phyloP scores from a whole-genome alignment of 2,888 invertebrate genomes.

The Anarsia innoxiella region DNA sequence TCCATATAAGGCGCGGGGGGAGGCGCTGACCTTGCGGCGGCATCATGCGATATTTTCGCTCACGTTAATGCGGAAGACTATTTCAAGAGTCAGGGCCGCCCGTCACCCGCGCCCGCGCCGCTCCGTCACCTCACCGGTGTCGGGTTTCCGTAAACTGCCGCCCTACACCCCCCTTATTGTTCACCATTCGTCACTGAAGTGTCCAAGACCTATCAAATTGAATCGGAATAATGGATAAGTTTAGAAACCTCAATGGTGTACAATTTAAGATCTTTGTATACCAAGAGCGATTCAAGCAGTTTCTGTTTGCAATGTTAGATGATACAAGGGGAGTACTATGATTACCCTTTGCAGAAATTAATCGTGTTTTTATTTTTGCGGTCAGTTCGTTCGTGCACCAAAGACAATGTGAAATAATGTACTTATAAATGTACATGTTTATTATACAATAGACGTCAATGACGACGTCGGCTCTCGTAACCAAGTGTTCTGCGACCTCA shows the following conservation, averaged over 20 bases:
- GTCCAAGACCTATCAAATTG: no score
- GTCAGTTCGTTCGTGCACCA: no score
- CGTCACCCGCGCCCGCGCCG: conserved; percentile 51
- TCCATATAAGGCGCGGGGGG: conserved; percentile 50
- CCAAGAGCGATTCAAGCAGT: no score
- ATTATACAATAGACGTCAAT: conserved; percentile 22
- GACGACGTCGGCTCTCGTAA: conserved; percentile 27
- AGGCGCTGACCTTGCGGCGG: conserved; percentile 45
- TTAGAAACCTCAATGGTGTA: no score
- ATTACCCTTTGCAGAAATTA: no score
- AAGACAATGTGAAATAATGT: conserved; percentile 13
- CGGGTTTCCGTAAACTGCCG: conserved; percentile 48
- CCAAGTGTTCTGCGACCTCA: conserved; percentile 49
- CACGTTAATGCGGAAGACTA: conserved; percentile 73
- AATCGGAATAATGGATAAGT: no score
- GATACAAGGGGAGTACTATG: no score
- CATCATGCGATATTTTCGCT: conserved; percentile 73
- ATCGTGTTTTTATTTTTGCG: no score
- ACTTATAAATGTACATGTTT: no score
- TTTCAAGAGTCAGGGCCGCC: conserved; percentile 75
- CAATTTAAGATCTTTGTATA: no score
- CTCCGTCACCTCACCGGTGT: conserved; percentile 41
- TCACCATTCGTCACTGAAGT: not conserved
- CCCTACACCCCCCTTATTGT: conserved; percentile 29
- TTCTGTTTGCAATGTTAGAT: no score